These are phyloP conservation scores for Cyclargus thomasi DNA, from an alignment of 1,140 invertebrate genomes.

Conservation along the genomic window DNA sequence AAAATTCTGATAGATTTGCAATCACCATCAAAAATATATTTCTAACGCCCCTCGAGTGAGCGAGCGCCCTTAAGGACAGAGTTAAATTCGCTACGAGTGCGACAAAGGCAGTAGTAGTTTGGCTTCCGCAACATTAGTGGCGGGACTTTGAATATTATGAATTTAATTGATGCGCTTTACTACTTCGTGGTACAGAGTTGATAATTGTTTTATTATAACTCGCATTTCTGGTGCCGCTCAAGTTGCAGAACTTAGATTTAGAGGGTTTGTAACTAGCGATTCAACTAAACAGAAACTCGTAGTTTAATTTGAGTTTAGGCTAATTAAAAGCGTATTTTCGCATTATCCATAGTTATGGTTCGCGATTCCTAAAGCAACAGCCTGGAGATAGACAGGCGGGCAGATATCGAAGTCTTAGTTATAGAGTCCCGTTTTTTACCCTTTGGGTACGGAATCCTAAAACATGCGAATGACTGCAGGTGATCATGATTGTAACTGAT, in stretches of 20 bases:
- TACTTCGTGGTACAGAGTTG: neutral
- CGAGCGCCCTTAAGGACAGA: slow-evolving; percentile 20
- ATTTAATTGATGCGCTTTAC: slow-evolving; percentile 9
- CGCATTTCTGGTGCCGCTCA: neutral
- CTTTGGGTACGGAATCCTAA: too few species aligned
- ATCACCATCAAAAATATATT: too few species aligned
- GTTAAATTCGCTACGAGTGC: slow-evolving; percentile 31
- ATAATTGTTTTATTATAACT: slow-evolving; percentile 4
- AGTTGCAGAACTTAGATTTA: neutral
- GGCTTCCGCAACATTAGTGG: neutral
- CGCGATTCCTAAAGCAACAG: too few species aligned
- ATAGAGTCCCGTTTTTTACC: too few species aligned
- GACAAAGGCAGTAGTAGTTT: slow-evolving; percentile 11
- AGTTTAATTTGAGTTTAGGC: too few species aligned
- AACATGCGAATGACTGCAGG: too few species aligned
- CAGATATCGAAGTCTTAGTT: too few species aligned
- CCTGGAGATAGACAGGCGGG: too few species aligned
- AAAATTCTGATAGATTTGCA: too few species aligned
- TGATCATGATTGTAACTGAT: too few species aligned
- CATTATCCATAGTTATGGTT: too few species aligned
- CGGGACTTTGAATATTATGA: slow-evolving; percentile 13
- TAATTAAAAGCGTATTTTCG: neutral
- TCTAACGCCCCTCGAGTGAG: neutral
- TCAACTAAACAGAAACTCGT: neutral
- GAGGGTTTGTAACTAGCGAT: neutral